phyloP scores from a whole-genome alignment of 2,797 vertebrate species.

The Etheostoma perlongum region DNA sequence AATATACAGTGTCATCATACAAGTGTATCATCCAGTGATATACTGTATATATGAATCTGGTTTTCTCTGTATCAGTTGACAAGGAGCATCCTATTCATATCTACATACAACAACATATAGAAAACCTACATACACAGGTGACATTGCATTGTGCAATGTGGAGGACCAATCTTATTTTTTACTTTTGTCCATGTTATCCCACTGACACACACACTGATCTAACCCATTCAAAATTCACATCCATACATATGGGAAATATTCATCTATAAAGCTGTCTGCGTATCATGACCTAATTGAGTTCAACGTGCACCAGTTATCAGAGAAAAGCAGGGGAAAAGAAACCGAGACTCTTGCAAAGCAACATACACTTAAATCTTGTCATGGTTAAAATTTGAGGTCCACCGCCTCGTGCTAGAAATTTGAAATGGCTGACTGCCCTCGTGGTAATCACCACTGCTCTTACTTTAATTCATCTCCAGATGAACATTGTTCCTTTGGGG shows the following conservation, averaged over 20 bases:
- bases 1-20: background rate
- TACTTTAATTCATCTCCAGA: constrained; percentile 76
- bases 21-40: background rate
- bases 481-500: constrained; percentile 74
- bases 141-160: background rate
- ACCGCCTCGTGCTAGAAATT: constrained; percentile 55
- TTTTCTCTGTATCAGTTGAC: background rate
- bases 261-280: constrained; percentile 15
- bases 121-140: background rate
- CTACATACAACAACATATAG: background rate
- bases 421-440: constrained; percentile 70
- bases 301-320: constrained; percentile 23
- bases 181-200: constrained; percentile 12
- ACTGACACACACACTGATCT: background rate
- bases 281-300: constrained; percentile 27
- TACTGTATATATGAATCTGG: background rate
- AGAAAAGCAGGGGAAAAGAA: background rate
- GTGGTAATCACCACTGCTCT: constrained; percentile 70
- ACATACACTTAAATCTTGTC: constrained; percentile 61
- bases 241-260: constrained; percentile 8
- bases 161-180: background rate
- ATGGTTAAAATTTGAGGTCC: constrained; percentile 59
- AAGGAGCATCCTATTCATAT: background rate
- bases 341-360: constrained; percentile 33
- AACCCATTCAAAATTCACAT: constrained; percentile 17